Conservation (phyloP, 2,797 vertebrate genomes). For the Bradypus variegatus region DNA sequence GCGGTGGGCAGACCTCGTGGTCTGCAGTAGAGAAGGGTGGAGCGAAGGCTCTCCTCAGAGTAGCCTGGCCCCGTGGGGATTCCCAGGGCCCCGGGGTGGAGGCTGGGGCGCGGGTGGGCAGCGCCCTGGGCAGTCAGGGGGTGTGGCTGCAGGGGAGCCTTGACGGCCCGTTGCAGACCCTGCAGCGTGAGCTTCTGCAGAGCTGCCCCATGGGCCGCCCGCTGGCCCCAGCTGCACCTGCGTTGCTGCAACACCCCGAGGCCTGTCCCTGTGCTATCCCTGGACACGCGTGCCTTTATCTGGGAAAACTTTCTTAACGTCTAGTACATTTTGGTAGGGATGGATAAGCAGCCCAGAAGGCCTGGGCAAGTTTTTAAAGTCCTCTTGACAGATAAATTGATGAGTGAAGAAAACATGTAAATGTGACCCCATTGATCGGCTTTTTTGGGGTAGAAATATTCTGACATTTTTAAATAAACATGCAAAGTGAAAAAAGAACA, state of each 20-base stretch:
- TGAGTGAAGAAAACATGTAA: neutral
- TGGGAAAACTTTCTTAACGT: neutral
- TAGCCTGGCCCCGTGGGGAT: too few relatives aligned
- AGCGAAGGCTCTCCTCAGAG: too few relatives aligned
- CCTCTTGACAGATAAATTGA: neutral
- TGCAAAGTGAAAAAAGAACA: neutral
- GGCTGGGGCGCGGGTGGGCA: too few relatives aligned
- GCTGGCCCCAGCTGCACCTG: too few relatives aligned
- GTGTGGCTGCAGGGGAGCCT: too few relatives aligned
- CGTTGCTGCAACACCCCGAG: neutral
- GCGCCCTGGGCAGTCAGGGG: too few relatives aligned
- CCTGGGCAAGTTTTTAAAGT: neutral
- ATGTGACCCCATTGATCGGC: accelerated
- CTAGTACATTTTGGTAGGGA: neutral
- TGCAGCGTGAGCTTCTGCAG: neutral
- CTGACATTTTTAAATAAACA: neutral
- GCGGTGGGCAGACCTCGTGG: too few relatives aligned
- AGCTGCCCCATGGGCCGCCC: neutral
- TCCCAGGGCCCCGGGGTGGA: too few relatives aligned
- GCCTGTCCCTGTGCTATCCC: neutral
- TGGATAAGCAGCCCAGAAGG: neutral
- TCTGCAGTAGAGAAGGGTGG: too few relatives aligned
- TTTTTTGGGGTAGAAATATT: neutral
- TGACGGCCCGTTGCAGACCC: neutral
- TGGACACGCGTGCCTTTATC: neutral